Evolutionary conservation across 2,888 invertebrate species (phyloP), one percentile per base, ranked within the genome.

Genomic region (Leptinotarsa tumamoca): DNA sequence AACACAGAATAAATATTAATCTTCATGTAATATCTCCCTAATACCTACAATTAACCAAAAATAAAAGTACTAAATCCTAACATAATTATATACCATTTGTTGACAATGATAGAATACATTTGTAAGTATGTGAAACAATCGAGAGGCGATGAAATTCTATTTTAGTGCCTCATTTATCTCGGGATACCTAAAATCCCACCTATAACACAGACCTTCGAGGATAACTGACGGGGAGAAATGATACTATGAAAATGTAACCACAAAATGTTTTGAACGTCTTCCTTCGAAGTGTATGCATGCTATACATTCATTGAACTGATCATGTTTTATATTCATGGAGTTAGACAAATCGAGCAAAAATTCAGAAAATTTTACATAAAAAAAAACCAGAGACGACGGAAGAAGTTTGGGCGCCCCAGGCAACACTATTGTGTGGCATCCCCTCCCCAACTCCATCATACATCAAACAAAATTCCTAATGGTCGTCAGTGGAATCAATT

Each of bases 191-290:
- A 49, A 70, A 70, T 70, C 70, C 58, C 70, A 58, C 58, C 70
- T 54, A 69, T 70, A 58, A 68, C 50, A 73, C 61, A 58, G 75
- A 61, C 68, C 56, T 58, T 69, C 50, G 70, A 61, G 78, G 80
- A 84, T 83, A 83, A 82, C 83, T 83, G 82, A 84, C 81, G 63
- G 77, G 27, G 13, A 50, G 2, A 80, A 15, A n/a, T 43, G 54
- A 69, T 69, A 27, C 15, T n/a, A 43, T 63, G 21, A 21, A 58
- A 27, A 23, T 15, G 15, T 21, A 23, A 43, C 43, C 3, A 43
- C 13, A 13, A 43, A 43, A 43, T 10, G 43, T 43, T 43, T 43
- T 10, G 0, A 43, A 43, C 43, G 43, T 43, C 3, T 43, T 43
- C 10, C 10, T 10, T 43, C 10, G 33, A 33, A 33, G 33, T 10